phyloP scores from a whole-genome alignment of 2,888 invertebrate genomes.

The Disparrhopalites patrizii region DNA sequence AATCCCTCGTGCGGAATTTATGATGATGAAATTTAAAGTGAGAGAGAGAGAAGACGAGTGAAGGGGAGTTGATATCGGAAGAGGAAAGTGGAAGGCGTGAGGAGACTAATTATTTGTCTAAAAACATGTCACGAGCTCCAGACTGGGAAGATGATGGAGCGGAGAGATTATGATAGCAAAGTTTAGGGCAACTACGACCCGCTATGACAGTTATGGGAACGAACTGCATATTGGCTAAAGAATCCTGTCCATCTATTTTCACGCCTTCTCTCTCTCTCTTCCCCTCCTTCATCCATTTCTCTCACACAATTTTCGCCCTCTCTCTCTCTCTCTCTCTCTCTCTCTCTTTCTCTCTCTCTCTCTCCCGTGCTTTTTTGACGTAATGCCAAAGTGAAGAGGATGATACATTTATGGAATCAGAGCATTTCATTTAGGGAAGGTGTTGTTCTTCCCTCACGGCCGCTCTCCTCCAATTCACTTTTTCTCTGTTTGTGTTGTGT shows the following conservation, averaged over 20 bases:
- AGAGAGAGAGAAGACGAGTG: not conserved
- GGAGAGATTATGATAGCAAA: constrained; percentile 13
- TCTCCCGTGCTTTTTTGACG: not conserved
- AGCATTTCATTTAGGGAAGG: constrained; percentile 1
- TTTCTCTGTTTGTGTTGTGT: no score
- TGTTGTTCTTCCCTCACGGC: not conserved
- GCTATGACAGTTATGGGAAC: constrained; percentile 18
- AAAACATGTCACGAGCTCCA: constrained; percentile 22
- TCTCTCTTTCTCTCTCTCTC: not conserved
- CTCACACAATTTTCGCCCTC: not conserved
- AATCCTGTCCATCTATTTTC: not conserved
- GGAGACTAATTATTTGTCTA: constrained; percentile 18
- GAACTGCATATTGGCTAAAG: constrained; percentile 6
- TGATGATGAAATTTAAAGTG: not conserved
- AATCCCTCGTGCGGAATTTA: no score
- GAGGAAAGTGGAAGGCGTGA: constrained; percentile 12
- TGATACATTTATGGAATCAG: not conserved
- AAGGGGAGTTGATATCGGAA: not conserved
- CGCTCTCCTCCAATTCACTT: no score
- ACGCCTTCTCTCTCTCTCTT: not conserved
- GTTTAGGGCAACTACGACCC: constrained; percentile 5
- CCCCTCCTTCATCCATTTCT: not conserved
- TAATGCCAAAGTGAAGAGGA: not conserved
- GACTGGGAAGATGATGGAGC: not conserved
- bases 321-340: not conserved